Base-by-base conservation (phyloP, 1,140 invertebrate genomes). In the Bombus pyrosoma region DNA sequence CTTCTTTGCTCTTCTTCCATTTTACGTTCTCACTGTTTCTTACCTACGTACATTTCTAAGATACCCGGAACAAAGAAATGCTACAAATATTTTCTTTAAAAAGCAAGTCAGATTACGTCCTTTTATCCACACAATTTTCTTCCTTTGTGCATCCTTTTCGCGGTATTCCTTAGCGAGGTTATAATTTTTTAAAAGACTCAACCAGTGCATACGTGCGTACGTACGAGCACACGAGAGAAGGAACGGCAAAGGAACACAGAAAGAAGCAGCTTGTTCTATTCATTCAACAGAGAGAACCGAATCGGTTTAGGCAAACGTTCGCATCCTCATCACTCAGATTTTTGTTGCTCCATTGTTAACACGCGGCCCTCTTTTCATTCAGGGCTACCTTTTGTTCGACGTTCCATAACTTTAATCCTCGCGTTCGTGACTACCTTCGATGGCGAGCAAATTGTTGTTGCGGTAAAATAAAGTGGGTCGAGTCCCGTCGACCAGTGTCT, bases 221-320 rank as follows among this genome's bases (percentile, higher is more conserved):
- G 15, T 2, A n/a, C 1, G 25, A 32, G 37, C 53, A 32, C 13
- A 25, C 8, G 37, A 12, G 3, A 5, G 5, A 41, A 69, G 18
- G 18, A 77, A 37, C 79, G 53, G 25, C 59, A 18, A 6, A 9
- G 68, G n/a, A n/a, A 39, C 2, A 9, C 25, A 15, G 39, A n/a
- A 53, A 64, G 64, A 41, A 28, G 71, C n/a, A 53, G 18, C 47
- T 69, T 78, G 68, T 39, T 81, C 66, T 62, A 81, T 69, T 86
- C 86, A 73, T 88, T 88, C 74, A 69, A 12, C 32, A 32, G 37
- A 59, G 34, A 71, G 34, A 84, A 81, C 66, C 39, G 72, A 89
- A 89, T 90, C 78, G 79, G 53, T 62, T 75, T 72, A 68, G 25
- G 66, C 78, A 89, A 88, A 88, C 76, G 37, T 81, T 66, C 66